Conservation (phyloP, 2,888 invertebrate genomes). For the Drymonia ruficornis region DNA sequence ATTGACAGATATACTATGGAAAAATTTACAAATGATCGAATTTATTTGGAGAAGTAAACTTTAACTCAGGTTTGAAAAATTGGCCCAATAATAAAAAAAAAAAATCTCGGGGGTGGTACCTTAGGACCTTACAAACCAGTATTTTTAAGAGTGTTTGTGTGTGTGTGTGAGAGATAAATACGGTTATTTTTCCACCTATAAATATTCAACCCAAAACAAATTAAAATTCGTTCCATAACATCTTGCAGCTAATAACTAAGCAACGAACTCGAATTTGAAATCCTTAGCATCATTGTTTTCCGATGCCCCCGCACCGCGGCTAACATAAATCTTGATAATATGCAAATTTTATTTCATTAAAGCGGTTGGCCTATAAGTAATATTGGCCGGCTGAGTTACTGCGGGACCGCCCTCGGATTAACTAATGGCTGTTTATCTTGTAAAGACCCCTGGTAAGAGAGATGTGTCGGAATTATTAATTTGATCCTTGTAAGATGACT, state of each 20-base stretch:
- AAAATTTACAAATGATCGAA: no score
- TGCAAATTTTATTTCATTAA: constrained; percentile 85
- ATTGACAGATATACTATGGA: no score
- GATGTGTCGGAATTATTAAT: constrained; percentile 72
- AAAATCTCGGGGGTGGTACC: no score
- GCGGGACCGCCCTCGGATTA: constrained; percentile 77
- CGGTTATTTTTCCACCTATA: no score
- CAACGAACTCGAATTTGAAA: constrained; percentile 51
- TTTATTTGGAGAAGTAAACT: no score
- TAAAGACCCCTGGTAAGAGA: constrained; percentile 66
- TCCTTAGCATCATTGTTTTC: constrained; percentile 70
- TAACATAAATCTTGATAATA: constrained; percentile 80
- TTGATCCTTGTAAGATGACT: constrained; percentile 42
- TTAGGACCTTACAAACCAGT: no score
- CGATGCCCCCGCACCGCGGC: constrained; percentile 56
- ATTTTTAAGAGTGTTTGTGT: no score
- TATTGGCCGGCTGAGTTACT: constrained; percentile 76
- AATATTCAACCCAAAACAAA: no score
- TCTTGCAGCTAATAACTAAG: constrained; percentile 38
- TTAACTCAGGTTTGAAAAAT: no score
- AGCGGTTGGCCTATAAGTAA: constrained; percentile 78
- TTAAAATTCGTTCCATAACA: constrained; percentile 2
- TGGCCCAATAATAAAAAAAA: no score
- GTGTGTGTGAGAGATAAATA: no score
- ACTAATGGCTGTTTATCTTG: constrained; percentile 84